Evolutionary conservation across 2,888 invertebrate genomes (phyloP).

Genomic region (Gryllus longicercus): DNA sequence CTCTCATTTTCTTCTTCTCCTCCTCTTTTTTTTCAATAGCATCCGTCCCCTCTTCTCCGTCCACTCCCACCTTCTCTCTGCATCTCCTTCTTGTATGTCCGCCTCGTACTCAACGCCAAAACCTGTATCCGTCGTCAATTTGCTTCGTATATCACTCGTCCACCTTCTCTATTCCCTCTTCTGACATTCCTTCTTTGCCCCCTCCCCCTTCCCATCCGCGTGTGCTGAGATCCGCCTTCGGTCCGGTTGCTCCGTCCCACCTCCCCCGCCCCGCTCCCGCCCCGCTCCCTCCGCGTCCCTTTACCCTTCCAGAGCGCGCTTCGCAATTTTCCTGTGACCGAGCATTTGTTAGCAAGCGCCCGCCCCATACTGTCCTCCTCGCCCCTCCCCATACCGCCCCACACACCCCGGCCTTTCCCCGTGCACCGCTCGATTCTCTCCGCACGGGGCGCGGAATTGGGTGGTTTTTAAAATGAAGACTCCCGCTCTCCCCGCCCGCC

Average conservation of each 20-base stretch:
- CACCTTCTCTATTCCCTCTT: neutral
- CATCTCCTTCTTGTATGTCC: no score
- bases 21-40: no score
- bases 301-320: neutral
- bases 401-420: neutral
- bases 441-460: neutral
- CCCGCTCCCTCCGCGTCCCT: no score
- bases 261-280: no score
- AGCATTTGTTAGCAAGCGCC: slow-evolving; percentile 1
- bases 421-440: neutral
- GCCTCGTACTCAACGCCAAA: no score
- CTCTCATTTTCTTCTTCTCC: no score
- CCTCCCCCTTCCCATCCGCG: neutral
- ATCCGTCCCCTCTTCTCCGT: no score
- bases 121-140: no score
- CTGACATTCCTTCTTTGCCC: neutral
- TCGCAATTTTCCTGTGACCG: slow-evolving; percentile 7
- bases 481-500: no score
- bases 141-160: no score
- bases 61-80: no score
- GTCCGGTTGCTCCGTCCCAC: neutral
- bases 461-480: neutral
- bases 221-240: neutral
- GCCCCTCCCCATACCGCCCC: no score
- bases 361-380: neutral